Evolutionary conservation across 2,888 invertebrate species (phyloP), one percentile per base, ranked within the genome.

Genomic region (Melinaea menophilus): DNA sequence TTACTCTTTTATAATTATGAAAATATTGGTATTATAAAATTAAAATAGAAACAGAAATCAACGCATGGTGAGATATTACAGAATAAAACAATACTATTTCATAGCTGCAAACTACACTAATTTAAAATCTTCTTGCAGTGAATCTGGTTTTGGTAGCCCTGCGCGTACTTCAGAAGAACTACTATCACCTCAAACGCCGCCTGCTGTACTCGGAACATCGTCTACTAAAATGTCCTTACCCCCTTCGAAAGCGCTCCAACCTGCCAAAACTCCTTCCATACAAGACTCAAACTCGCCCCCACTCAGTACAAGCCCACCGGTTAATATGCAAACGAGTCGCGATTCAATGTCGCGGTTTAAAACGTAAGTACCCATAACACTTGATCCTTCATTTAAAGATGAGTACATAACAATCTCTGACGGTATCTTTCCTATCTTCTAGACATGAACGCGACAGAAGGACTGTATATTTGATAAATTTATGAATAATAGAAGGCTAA

Each of bases 311-410:
- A 90, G 88, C 67, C 90, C 90, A 2, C 88, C 84, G 4, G 76
- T 79, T 13, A 87, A 81, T 60, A 79, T 81, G 58, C 84, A 81
- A 56, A 81, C 88, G 1, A 79, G 85, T 7, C 80, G 81, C 47
- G 91, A 91, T 63, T 87, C 90, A 2, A 84, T 91, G 66, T 82
- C 82, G 9, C 77, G 86, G 59, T 91, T 91, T 68, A 91, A 91
- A 81, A 90, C 90, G 91, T 91, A 77, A 86, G 90, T 84, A 71
- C 56, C 35, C 59, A 61, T 61, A 35, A 56, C 58, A 65, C 51
- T 56, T 62, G 7, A 9, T 22, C 11, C 13, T 60, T 34, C 34
- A 60, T 31, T 31, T 35, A 33, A 55, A 46, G 37, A 31, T 35
- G 33, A n/a, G 5, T 54, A 54, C 61, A 51, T 59, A 63, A 58